A percentile compares a stretch with the other conserved stretches of the same genome.
Conservation (phyloP, 2,797 vertebrate genomes). For the Pteropus rufus region DNA sequence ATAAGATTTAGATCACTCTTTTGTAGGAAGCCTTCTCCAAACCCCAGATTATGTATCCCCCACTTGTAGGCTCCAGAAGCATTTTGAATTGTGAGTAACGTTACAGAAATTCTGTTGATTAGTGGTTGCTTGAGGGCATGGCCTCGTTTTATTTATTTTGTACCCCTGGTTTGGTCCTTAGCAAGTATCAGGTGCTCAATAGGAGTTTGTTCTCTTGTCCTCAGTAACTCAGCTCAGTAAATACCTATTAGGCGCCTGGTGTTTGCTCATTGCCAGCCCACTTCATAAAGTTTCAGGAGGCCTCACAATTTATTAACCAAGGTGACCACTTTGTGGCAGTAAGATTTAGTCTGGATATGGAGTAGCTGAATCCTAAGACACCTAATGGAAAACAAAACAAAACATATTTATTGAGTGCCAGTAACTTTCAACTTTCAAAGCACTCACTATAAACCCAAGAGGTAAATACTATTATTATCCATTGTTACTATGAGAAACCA, state of each 20-base stretch:
- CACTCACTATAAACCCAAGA: not conserved
- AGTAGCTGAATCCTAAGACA: not conserved
- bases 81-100: not conserved
- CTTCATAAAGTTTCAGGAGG: not conserved
- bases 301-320: not conserved
- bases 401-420: not conserved
- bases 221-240: not conserved
- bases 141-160: not conserved
- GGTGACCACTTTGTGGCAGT: not conserved
- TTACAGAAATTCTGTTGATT: not conserved
- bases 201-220: not conserved
- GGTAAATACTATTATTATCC: not conserved
- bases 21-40: not conserved
- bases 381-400: not conserved
- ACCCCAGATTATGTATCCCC: not conserved
- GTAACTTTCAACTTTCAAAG: conserved; percentile 30
- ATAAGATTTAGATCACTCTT: not conserved
- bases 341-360: not conserved
- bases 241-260: not conserved
- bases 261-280: not conserved
- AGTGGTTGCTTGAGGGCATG: not conserved
- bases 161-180: not conserved
- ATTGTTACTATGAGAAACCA: not conserved
- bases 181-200: not conserved
- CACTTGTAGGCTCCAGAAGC: not conserved